phyloP scores from a whole-genome alignment of 2,113 vertebrate genomes.

The Nanorana parkeri region DNA sequence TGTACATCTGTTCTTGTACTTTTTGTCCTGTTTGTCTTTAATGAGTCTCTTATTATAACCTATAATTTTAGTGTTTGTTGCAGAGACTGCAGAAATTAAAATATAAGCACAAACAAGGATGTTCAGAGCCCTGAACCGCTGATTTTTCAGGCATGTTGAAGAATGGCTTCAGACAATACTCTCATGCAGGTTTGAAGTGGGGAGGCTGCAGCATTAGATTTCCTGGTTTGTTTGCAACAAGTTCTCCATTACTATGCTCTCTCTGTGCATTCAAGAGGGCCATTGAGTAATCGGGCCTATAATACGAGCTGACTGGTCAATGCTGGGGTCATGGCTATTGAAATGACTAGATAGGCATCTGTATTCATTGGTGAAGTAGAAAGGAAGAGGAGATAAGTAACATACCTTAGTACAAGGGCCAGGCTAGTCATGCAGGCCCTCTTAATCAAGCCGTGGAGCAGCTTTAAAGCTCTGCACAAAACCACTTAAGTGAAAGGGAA shows the following conservation, averaged over 20 bases:
- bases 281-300: conserved; percentile 6
- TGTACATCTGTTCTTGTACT: no score
- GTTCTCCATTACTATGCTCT: conserved; percentile 32
- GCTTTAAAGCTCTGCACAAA: conserved; percentile 47
- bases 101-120: no score
- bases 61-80: no score
- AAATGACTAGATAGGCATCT: conserved; percentile 49
- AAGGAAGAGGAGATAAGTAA: conserved; percentile 25
- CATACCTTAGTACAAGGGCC: neutral
- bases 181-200: fast-evolving
- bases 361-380: conserved; percentile 55
- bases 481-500: conserved; percentile 63
- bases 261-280: conserved; percentile 37
- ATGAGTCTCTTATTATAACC: no score
- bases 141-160: conserved; percentile 17
- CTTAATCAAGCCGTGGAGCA: conserved; percentile 34
- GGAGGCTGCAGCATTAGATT: neutral
- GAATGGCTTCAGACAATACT: conserved; percentile 9
- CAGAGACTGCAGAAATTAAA: no score
- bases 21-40: no score
- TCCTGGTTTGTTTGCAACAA: neutral
- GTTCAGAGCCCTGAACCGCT: neutral
- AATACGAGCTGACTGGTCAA: neutral
- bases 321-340: neutral
- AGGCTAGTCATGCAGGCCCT: conserved; percentile 35